These are phyloP conservation scores for Acanthiza pusilla DNA, from an alignment of 2,797 vertebrate species.

Conservation along the genomic window DNA sequence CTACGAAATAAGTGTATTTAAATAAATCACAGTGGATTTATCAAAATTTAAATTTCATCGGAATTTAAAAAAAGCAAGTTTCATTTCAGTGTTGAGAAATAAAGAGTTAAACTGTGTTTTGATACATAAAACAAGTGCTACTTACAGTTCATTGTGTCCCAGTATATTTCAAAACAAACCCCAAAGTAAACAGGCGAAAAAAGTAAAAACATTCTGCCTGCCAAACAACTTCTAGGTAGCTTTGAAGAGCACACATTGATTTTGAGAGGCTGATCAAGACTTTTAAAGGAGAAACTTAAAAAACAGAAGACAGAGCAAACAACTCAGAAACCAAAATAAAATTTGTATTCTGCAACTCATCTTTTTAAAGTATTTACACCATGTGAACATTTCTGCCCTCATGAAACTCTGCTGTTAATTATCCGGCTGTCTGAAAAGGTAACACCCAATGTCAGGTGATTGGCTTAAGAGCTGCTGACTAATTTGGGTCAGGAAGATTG, in stretches of 20 bases:
- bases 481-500: neutral
- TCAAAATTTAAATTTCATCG: neutral
- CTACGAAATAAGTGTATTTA: neutral
- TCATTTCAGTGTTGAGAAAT: neutral
- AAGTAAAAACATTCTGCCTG: neutral
- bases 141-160: neutral
- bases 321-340: neutral
- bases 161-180: neutral
- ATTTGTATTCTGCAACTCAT: neutral
- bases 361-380: neutral
- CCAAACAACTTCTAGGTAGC: neutral
- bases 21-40: neutral
- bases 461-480: neutral
- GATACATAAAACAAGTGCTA: neutral
- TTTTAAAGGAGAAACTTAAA: neutral
- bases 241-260: neutral
- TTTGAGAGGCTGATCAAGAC: neutral
- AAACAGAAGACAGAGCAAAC: neutral
- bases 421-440: neutral
- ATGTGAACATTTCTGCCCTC: neutral
- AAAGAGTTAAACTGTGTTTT: neutral
- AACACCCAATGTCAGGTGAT: neutral
- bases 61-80: neutral
- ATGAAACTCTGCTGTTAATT: neutral
- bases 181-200: conserved; percentile 13